These are phyloP conservation scores for Elaeidobius kamerunicus DNA, from an alignment of 2,888 invertebrate genomes.

Conservation along the genomic window DNA sequence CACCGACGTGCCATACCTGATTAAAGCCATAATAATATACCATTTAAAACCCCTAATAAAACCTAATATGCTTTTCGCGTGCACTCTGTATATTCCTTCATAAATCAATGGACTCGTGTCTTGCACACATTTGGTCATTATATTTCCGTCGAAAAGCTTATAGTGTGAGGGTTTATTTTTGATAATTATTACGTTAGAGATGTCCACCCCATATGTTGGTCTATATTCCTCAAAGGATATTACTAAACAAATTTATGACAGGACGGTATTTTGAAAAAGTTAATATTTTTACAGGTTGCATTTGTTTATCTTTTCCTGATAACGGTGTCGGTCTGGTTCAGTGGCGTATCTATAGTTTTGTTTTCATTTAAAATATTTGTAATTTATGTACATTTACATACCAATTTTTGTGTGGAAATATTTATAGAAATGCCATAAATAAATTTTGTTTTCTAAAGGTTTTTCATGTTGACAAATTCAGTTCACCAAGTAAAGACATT, in stretches of 20 bases:
- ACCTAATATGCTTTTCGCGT: slow-evolving; percentile 18
- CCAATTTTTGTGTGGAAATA: not conserved
- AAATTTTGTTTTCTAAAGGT: too few relatives aligned
- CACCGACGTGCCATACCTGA: not conserved
- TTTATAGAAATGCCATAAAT: too few relatives aligned
- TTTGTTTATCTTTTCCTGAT: slow-evolving; percentile 1
- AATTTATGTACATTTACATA: not conserved
- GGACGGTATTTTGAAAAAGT: not conserved
- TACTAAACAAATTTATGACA: slow-evolving; percentile 3
- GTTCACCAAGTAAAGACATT: too few relatives aligned
- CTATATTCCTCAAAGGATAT: slow-evolving; percentile 1
- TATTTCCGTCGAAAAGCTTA: slow-evolving; percentile 7
- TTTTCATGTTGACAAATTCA: too few relatives aligned
- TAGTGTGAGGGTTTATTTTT: slow-evolving; percentile 7
- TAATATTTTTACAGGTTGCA: not conserved
- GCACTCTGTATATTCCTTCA: slow-evolving; percentile 11
- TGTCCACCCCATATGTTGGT: slow-evolving; percentile 6
- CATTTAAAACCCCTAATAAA: slow-evolving; percentile 8
- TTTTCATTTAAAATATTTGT: not conserved
- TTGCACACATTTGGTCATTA: slow-evolving; percentile 17
- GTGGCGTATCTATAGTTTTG: too few relatives aligned
- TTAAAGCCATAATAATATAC: slow-evolving; percentile 5
- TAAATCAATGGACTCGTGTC: slow-evolving; percentile 14
- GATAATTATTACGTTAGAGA: slow-evolving; percentile 9
- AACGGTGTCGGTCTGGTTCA: too few relatives aligned